phyloP scores from a whole-genome alignment of 2,888 invertebrate species.

The Yponomeuta sedellus region DNA sequence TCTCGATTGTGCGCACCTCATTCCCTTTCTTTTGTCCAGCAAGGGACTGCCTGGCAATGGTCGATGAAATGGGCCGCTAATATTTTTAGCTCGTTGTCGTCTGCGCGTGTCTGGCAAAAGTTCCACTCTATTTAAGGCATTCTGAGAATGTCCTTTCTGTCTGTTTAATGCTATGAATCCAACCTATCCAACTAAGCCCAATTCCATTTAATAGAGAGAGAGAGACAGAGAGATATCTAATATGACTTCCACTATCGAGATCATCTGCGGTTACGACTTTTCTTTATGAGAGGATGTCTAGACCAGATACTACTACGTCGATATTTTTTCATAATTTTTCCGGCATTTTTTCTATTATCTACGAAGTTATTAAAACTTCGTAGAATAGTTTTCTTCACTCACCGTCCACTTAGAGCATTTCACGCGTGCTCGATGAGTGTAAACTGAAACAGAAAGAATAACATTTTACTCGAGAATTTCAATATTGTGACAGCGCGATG shows the following conservation, averaged over 20 bases:
- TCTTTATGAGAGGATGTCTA: too few species aligned
- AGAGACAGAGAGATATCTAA: too few species aligned
- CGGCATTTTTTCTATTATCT: too few species aligned
- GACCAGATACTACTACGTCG: too few species aligned
- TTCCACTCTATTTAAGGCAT: neutral
- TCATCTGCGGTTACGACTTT: too few species aligned
- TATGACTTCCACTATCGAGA: too few species aligned
- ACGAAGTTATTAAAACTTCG: too few species aligned
- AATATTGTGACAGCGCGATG: neutral
- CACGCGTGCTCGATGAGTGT: neutral
- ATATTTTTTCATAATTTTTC: too few species aligned
- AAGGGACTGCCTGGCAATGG: neutral
- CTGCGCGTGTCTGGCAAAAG: neutral
- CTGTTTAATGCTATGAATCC: neutral
- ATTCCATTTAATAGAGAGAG: too few species aligned
- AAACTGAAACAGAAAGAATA: slow-evolving; percentile 3
- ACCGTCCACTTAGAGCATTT: neutral
- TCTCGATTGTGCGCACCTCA: neutral
- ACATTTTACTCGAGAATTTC: neutral
- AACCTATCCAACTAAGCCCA: neutral
- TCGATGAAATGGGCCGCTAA: neutral
- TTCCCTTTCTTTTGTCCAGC: neutral
- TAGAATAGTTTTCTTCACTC: neutral
- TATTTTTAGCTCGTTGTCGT: neutral
- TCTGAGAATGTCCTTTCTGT: neutral